Evolutionary conservation across 2,888 invertebrate species (phyloP), one percentile per base, ranked within the genome.

Genomic region (Drosophila paracracens): DNA sequence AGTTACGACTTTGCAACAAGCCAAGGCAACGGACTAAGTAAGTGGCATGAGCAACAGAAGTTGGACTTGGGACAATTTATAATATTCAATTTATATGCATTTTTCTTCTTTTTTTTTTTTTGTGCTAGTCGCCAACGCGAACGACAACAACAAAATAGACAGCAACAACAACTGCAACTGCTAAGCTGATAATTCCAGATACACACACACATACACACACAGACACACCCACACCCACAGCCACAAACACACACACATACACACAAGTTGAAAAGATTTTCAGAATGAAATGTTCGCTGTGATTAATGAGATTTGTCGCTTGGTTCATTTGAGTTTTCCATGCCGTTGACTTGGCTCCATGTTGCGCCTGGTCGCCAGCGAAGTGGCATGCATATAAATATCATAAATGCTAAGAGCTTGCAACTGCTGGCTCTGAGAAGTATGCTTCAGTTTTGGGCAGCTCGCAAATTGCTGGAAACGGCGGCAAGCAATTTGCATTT

Each of bases 61-160:
- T 81, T 88, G 79, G 81, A 73, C 78, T 81, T 73, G 74, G 76
- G 77, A 76, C 81, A 88, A 90, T 86, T 88, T 89, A 86, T 91
- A 91, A 91, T 91, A 90, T 91, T 91, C 91, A 87, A 91, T 91
- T 91, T 91, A 91, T 91, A 91, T 91, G 90, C 91, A 88, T 82
- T 91, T 81, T 63, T 76, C 59, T 56, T 60, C 31, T 1, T 25
- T 25, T 36, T 36, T 46, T 21, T 43, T 76, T 60, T 51, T 59
- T 31, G 62, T 40, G 36, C 29, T 33, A 21, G 27, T 31, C 43
- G n/a, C 10, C 66, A 74, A 35, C 51, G 52, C 43, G 52, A 69
- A 66, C 66, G 70, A 66, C 61, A 73, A 59, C 46, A 57, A 5
- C 25, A 68, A 63, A 40, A 68, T 59, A 56, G 70, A 56, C 21